Conservation (phyloP, 2,888 invertebrate species). For the Hermaeophaga mercurialis region DNA sequence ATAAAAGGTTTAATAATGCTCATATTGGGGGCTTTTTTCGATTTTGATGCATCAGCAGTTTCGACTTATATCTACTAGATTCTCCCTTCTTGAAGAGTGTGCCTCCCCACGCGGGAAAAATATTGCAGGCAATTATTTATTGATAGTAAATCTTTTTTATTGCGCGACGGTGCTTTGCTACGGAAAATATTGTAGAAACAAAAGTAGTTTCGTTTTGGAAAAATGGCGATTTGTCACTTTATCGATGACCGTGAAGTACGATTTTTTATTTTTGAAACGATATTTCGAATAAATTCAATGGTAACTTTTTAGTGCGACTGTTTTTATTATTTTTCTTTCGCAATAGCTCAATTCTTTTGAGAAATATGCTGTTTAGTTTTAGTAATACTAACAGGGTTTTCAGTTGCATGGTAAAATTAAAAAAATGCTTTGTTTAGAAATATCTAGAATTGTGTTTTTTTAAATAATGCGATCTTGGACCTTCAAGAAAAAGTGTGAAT, state of each 20-base stretch:
- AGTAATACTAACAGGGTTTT: too few relatives aligned
- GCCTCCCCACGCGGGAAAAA: conserved; percentile 4
- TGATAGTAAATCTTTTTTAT: conserved; percentile 24
- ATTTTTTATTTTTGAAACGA: background rate
- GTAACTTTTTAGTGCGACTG: too few relatives aligned
- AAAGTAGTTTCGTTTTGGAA: conserved; percentile 13
- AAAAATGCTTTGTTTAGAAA: too few relatives aligned
- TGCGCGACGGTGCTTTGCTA: background rate
- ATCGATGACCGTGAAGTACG: background rate
- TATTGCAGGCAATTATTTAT: conserved; percentile 23
- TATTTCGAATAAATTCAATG: too few relatives aligned
- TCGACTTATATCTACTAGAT: conserved; percentile 10
- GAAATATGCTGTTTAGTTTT: too few relatives aligned
- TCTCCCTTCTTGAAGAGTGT: conserved; percentile 1
- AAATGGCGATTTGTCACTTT: background rate
- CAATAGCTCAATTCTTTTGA: too few relatives aligned
- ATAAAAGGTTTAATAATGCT: conserved; percentile 21
- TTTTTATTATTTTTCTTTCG: too few relatives aligned
- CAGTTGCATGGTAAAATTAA: too few relatives aligned
- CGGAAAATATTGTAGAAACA: conserved; percentile 12
- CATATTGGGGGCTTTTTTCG: conserved; percentile 17
- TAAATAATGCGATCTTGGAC: too few relatives aligned
- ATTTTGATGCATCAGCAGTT: conserved; percentile 23
- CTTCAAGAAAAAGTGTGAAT: background rate
- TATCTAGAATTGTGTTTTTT: too few relatives aligned